Conservation (phyloP, 2,113 vertebrate species). For the Chionomys nivalis region DNA sequence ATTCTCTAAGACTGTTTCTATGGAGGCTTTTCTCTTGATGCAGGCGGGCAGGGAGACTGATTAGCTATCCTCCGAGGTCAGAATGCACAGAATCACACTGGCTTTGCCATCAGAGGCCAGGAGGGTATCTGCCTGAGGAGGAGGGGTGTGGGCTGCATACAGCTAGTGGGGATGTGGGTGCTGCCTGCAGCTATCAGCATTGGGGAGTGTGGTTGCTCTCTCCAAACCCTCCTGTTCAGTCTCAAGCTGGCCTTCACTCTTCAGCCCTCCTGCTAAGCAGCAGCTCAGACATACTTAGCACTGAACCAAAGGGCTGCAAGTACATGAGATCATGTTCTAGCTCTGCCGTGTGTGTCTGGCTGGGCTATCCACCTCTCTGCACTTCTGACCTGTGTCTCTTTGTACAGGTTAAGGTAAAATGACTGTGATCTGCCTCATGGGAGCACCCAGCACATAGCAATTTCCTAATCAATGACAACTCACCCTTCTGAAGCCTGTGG, state of each 20-base stretch:
- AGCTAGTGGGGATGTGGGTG: not conserved
- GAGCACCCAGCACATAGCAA: not conserved
- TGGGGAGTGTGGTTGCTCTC: not conserved
- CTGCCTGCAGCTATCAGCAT: not conserved
- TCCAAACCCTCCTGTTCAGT: not conserved
- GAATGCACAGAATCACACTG: not conserved
- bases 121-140: not conserved
- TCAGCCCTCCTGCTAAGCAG: not conserved
- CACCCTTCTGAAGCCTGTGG: not conserved
- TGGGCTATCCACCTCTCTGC: slow-evolving; percentile 5
- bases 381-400: not conserved
- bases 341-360: not conserved
- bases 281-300: not conserved
- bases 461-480: not conserved
- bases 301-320: not conserved
- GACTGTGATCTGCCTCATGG: not conserved
- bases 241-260: not conserved
- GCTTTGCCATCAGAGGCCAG: not conserved
- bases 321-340: not conserved
- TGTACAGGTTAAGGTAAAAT: not conserved
- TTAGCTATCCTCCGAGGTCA: slow-evolving; percentile 13
- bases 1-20: slow-evolving; percentile 47
- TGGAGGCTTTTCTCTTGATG: slow-evolving; percentile 33
- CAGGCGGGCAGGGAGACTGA: slow-evolving; percentile 32
- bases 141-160: not conserved